Percentiles rank a stretch among this genome's conserved stretches.
Conservation (phyloP, 2,888 invertebrate species). For the Hemaris fuciformis region DNA sequence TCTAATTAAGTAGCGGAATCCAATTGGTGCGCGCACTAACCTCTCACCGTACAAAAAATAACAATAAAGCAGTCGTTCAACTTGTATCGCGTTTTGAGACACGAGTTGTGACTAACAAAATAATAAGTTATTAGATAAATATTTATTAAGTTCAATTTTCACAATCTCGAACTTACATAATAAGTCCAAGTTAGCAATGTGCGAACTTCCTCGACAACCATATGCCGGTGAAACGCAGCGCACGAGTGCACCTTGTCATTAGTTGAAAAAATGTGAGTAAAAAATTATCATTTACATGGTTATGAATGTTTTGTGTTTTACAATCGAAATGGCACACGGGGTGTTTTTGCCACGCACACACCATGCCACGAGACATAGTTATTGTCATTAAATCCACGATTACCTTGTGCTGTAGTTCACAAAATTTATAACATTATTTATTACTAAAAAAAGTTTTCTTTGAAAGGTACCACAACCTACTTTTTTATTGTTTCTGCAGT, state of each 20-base stretch:
- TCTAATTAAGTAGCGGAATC: constrained; percentile 43
- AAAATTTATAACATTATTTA: too few species aligned
- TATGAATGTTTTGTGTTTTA: constrained; percentile 59
- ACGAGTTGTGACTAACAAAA: constrained; percentile 10
- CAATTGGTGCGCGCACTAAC: constrained; percentile 41
- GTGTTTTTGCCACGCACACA: constrained; percentile 32
- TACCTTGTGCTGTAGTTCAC: background rate
- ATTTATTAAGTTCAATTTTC: constrained; percentile 51
- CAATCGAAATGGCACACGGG: constrained; percentile 34
- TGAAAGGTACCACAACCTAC: too few species aligned
- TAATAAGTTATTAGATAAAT: background rate
- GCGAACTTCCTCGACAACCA: constrained; percentile 67
- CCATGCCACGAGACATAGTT: constrained; percentile 14
- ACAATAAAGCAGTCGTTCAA: constrained; percentile 64
- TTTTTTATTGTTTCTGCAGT: too few species aligned
- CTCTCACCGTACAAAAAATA: constrained; percentile 47
- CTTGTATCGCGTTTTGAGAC: constrained; percentile 36
- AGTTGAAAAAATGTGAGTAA: constrained; percentile 58
- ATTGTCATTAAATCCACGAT: background rate
- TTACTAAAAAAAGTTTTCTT: too few species aligned
- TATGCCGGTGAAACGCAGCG: constrained; percentile 68
- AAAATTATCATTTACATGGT: constrained; percentile 59
- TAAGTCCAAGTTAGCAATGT: constrained; percentile 45
- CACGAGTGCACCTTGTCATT: constrained; percentile 62
- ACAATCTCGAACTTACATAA: constrained; percentile 54